Percentiles rank a stretch among this genome's conserved stretches.
These are phyloP conservation scores for Speoplatyrhinus poulsoni DNA, from an alignment of 2,113 vertebrate genomes.

Conservation along the genomic window DNA sequence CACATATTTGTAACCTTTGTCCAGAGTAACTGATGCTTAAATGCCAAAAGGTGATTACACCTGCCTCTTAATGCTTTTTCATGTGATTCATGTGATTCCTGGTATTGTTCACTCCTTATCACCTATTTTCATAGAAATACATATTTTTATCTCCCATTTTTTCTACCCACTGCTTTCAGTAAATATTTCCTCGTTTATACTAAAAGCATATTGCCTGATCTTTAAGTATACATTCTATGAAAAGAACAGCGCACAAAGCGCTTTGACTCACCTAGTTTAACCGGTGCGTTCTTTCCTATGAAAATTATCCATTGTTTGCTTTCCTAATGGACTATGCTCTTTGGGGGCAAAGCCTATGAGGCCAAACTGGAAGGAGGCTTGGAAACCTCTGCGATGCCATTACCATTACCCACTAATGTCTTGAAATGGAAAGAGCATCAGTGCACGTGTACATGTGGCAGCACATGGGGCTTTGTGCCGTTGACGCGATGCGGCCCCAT, in stretches of 20 bases:
- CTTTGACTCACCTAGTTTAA: constrained; percentile 42
- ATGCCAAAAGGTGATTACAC: constrained; percentile 16
- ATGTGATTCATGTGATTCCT: background rate
- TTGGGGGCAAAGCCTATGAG: constrained; percentile 38
- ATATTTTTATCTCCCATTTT: constrained; percentile 6
- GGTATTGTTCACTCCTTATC: constrained; percentile 27
- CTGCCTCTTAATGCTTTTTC: constrained; percentile 3
- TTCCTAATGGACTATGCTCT: constrained; percentile 74
- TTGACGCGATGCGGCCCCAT: constrained; percentile 41
- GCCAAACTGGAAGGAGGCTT: constrained; percentile 48
- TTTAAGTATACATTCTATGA: constrained; percentile 5
- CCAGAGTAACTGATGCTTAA: constrained; percentile 17
- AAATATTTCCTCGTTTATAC: background rate
- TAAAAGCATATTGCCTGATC: constrained; percentile 17
- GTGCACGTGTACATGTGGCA: constrained; percentile 37
- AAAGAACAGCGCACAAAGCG: constrained; percentile 1
- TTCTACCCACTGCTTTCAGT: background rate
- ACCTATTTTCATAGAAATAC: background rate
- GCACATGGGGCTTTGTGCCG: constrained; percentile 36
- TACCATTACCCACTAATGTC: constrained; percentile 74
- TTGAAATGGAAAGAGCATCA: constrained; percentile 77
- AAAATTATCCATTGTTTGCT: constrained; percentile 72
- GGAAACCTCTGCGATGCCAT: constrained; percentile 69
- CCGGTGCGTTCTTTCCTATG: constrained; percentile 32
- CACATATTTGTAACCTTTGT: constrained; percentile 33